Evolutionary conservation across 2,888 invertebrate genomes (phyloP), one percentile per base, ranked within the genome.

Genomic region (Eristalis arbustorum): DNA sequence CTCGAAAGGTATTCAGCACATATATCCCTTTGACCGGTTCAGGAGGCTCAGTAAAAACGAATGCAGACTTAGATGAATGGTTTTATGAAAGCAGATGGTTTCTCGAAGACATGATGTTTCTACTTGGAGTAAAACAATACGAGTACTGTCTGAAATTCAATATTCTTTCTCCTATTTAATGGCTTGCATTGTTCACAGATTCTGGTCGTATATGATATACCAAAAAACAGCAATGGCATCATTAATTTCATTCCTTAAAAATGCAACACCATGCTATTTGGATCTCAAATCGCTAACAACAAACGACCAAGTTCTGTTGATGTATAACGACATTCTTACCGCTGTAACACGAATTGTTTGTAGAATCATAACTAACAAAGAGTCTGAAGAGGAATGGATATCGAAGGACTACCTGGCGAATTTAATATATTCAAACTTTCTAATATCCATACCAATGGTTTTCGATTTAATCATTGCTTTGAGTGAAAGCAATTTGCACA

Each of bases 381-480:
- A 97, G 91, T 96, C 96, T 18, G 94, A 95, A 92, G 96, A 92
- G 1, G 94, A 94, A 88, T 96, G 95, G 94, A 95, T 97, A 91
- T 94, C 93, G 1, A 95, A 94, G 71, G 93, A 94, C 56, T 94
- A 94, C 77, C 95, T 96, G 93, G 95, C 95, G 0, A 94, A 95
- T 6, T 90, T 96, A n/a, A 91, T 98, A 66, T 97, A 97, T 91
- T 94, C 96, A 83, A 96, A 97, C 89, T 97, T 95, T 91, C 93
- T 98, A 88, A 95, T 97, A 89, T 96, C 97, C n/a, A 94, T 97
- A 88, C 96, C 97, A 0, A 96, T 96, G 90, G 92, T 98, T 71
- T 95, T 97, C 93, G 97, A 97, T 91, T 91, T 97, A 13, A 96
- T 96, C 90, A 94, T 95, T 57, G 93, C 96, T 10, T 97, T 96